Percentiles rank a stretch among this genome's conserved stretches.
Conservation (phyloP, 2,113 vertebrate species). For the Rynchops niger region DNA sequence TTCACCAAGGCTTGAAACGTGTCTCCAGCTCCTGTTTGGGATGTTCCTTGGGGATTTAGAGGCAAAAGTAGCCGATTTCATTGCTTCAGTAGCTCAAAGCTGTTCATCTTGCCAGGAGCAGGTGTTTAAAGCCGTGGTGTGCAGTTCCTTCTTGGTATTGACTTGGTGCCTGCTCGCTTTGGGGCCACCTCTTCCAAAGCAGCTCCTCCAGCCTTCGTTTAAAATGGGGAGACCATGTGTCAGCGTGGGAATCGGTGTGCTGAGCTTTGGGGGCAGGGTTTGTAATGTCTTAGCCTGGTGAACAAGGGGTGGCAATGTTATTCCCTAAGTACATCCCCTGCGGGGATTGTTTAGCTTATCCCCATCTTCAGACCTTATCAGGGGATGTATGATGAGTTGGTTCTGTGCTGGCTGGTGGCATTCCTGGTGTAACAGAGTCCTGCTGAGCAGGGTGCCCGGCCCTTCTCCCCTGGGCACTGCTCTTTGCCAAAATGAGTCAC, state of each 20-base stretch:
- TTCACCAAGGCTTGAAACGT: not conserved
- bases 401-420: not conserved
- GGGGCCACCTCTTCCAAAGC: not conserved
- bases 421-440: not conserved
- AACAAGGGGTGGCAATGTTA: not conserved
- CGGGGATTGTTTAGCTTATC: not conserved
- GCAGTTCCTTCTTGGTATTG: fast-evolving
- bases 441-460: not conserved
- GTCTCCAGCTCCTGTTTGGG: not conserved
- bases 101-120: fast-evolving
- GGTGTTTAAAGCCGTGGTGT: not conserved
- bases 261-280: not conserved
- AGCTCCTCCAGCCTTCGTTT: not conserved
- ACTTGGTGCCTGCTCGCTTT: not conserved
- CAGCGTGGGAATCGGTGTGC: not conserved
- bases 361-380: not conserved
- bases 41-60: not conserved
- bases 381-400: not conserved
- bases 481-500: not conserved
- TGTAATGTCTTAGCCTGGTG: not conserved
- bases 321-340: not conserved
- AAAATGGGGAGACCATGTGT: not conserved
- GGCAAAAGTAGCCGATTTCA: not conserved
- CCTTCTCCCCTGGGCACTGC: not conserved
- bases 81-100: not conserved